Evolutionary conservation across 2,888 invertebrate species (phyloP).

Genomic region (Icerya purchasi): DNA sequence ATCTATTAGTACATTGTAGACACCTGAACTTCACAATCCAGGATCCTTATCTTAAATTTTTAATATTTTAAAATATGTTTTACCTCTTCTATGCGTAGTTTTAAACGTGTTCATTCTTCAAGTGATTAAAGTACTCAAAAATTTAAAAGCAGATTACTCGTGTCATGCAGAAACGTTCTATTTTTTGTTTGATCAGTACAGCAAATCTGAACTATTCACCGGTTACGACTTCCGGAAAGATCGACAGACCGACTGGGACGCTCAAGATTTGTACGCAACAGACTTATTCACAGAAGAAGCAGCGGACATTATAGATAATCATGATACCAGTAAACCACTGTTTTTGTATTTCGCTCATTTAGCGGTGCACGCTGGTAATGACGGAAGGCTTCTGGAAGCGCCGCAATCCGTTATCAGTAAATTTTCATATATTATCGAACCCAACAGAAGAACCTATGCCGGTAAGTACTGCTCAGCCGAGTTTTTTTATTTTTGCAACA

Average conservation of each 20-base stretch:
- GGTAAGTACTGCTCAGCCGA: slow-evolving; percentile 30
- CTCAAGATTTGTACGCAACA: slow-evolving; percentile 28
- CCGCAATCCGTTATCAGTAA: slow-evolving; percentile 42
- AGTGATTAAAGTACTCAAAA: no score
- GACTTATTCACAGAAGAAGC: slow-evolving; percentile 29
- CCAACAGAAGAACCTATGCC: slow-evolving; percentile 45
- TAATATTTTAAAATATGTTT: no score
- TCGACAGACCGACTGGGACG: slow-evolving; percentile 23
- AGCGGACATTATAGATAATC: slow-evolving; percentile 25
- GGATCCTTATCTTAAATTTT: no score
- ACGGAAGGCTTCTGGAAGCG: slow-evolving; percentile 23
- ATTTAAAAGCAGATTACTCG: no score
- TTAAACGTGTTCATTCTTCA: no score
- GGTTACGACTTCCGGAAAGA: slow-evolving; percentile 28
- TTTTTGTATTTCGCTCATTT: slow-evolving; percentile 33
- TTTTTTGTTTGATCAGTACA: slow-evolving; percentile 19
- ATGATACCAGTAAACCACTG: slow-evolving; percentile 25
- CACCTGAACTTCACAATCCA: no score
- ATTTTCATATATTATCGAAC: slow-evolving; percentile 44
- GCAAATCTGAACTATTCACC: slow-evolving; percentile 19
- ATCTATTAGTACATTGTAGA: no score
- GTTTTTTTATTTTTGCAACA: no score
- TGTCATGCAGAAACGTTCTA: no score
- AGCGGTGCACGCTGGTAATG: slow-evolving; percentile 32
- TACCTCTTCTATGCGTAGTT: no score